Conservation (phyloP, 2,113 vertebrate species). For the Leucosticte australis region DNA sequence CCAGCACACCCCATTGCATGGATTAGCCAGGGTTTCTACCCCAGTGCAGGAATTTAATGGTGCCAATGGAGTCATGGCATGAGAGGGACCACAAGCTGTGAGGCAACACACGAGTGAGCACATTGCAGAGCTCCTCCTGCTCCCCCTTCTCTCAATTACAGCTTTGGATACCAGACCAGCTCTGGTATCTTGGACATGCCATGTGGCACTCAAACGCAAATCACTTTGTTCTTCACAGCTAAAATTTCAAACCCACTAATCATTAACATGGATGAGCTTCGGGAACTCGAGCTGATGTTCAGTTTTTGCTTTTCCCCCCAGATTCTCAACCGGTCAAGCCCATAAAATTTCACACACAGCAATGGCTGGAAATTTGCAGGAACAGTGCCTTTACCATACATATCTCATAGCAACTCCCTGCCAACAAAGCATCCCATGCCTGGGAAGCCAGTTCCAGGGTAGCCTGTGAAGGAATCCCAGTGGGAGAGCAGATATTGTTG, state of each 20-base stretch:
- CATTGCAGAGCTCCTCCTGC: neutral
- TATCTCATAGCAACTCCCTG: neutral
- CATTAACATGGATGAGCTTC: slow-evolving; percentile 23
- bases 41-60: neutral
- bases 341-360: neutral
- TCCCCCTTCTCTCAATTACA: neutral
- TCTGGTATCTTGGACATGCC: neutral
- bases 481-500: neutral
- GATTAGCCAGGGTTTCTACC: neutral
- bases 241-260: slow-evolving; percentile 24
- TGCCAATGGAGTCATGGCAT: neutral
- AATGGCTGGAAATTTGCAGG: neutral
- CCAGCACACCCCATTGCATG: accelerated
- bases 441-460: neutral
- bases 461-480: slow-evolving; percentile 7
- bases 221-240: slow-evolving; percentile 17
- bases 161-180: neutral
- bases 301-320: neutral
- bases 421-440: neutral
- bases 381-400: neutral
- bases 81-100: neutral
- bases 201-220: neutral
- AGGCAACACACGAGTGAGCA: accelerated
- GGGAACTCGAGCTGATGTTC: neutral
- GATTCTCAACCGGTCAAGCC: neutral